Percentiles rank a stretch among this genome's conserved stretches.
phyloP scores from a whole-genome alignment of 2,888 invertebrate genomes.

The Ceriagrion tenellum region DNA sequence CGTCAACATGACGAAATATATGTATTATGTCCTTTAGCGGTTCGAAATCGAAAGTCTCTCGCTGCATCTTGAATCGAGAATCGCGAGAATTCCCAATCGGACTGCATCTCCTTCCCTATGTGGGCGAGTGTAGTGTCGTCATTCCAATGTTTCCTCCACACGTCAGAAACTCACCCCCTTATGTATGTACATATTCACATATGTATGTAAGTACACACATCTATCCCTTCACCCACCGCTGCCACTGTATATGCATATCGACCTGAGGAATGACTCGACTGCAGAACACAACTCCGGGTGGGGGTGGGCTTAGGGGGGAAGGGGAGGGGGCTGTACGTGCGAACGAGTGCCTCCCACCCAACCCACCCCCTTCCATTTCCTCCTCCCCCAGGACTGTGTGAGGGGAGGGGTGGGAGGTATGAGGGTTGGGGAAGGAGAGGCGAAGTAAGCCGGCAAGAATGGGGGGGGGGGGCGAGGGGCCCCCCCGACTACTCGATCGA shows the following conservation, averaged over 20 bases:
- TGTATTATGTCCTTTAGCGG: too few relatives aligned
- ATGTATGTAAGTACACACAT: neutral
- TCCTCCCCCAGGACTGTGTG: neutral
- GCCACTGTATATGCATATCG: conserved; percentile 16
- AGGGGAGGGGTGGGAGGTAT: neutral
- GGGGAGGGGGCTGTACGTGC: neutral
- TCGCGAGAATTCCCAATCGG: neutral
- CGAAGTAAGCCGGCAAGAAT: neutral
- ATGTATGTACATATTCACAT: neutral
- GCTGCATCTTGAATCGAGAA: neutral
- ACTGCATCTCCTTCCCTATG: neutral
- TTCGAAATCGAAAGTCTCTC: too few relatives aligned
- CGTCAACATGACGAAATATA: too few relatives aligned
- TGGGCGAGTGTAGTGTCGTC: neutral
- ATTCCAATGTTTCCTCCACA: neutral
- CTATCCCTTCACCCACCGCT: neutral
- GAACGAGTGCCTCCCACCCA: neutral
- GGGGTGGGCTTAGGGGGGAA: neutral
- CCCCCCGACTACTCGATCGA: neutral
- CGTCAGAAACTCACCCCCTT: neutral
- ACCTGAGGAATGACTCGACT: conserved; percentile 35
- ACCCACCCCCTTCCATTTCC: neutral
- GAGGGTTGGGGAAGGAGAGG: too few relatives aligned
- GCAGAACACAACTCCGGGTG: neutral
- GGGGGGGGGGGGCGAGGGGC: neutral